Percentiles rank a stretch among this genome's conserved stretches.
phyloP scores from a whole-genome alignment of 2,888 invertebrate species.

The Agonopterix arenella region DNA sequence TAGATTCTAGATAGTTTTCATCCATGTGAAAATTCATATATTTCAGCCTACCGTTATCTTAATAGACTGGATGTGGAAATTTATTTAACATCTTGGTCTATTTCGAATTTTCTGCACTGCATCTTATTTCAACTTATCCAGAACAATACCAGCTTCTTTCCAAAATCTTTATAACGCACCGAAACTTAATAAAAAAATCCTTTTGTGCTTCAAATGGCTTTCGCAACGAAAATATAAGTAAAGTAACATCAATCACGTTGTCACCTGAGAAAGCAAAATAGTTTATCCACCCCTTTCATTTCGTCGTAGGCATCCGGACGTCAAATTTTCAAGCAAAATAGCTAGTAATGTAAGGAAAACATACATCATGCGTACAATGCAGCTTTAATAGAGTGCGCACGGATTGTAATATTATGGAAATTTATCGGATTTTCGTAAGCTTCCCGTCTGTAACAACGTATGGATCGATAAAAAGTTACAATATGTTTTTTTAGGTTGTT shows the following conservation, averaged over 20 bases:
- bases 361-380: slow-evolving; percentile 68
- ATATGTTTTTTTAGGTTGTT: background rate
- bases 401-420: slow-evolving; percentile 51
- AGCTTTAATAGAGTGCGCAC: slow-evolving; percentile 51
- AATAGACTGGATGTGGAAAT: too few species aligned
- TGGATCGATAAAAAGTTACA: slow-evolving; percentile 28
- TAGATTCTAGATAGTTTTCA: too few species aligned
- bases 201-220: background rate
- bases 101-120: too few species aligned
- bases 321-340: slow-evolving; percentile 21
- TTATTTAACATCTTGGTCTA: too few species aligned
- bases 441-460: slow-evolving; percentile 60
- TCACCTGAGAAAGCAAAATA: slow-evolving; percentile 45
- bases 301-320: background rate
- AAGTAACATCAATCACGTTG: slow-evolving; percentile 54
- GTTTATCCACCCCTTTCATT: slow-evolving; percentile 18
- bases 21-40: too few species aligned
- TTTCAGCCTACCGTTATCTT: too few species aligned
- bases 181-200: background rate
- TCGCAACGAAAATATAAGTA: slow-evolving; percentile 24
- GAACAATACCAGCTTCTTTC: too few species aligned
- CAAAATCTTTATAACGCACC: too few species aligned
- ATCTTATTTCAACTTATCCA: too few species aligned
- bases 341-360: slow-evolving; percentile 57
- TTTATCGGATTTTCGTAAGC: slow-evolving; percentile 49